phyloP scores from a whole-genome alignment of 2,888 invertebrate species.

The Cenopis cana region DNA sequence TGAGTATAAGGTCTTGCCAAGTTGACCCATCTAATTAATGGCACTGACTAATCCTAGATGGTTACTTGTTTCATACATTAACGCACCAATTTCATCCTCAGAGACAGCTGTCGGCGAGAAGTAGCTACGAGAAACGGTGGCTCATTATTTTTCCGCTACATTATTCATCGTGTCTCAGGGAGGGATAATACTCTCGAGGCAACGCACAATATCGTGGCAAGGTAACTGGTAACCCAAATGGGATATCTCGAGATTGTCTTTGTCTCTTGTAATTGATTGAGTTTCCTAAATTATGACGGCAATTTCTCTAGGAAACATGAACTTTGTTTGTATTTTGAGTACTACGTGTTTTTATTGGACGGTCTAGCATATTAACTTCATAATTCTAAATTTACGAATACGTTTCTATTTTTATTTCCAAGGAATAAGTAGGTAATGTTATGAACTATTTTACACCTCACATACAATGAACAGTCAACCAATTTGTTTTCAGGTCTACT shows the following conservation, averaged over 20 bases:
- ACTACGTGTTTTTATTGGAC: neutral
- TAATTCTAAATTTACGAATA: neutral
- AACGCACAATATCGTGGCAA: constrained; percentile 41
- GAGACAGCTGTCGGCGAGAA: constrained; percentile 56
- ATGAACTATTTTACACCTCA: too few relatives aligned
- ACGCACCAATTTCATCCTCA: constrained; percentile 43
- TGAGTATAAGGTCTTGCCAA: neutral
- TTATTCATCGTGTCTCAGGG: constrained; percentile 59
- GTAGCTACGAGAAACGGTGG: constrained; percentile 47
- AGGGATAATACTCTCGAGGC: constrained; percentile 51
- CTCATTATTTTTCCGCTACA: constrained; percentile 65
- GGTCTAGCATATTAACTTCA: neutral
- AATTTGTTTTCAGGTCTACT: too few relatives aligned
- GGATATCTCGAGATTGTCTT: constrained; percentile 44
- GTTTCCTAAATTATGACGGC: constrained; percentile 38
- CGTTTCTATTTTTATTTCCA: too few relatives aligned
- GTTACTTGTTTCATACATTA: constrained; percentile 45
- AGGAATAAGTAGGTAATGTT: too few relatives aligned
- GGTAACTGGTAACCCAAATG: constrained; percentile 41
- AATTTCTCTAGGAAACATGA: constrained; percentile 29
- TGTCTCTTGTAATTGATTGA: constrained; percentile 43
- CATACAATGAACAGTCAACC: too few relatives aligned
- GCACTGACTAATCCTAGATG: constrained; percentile 34
- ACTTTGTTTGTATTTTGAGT: constrained; percentile 26
- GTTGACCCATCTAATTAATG: constrained; percentile 28